A percentile compares a stretch with the other conserved stretches of the same genome.
Conservation (phyloP, 2,888 invertebrate genomes). For the Malacosoma neustria region DNA sequence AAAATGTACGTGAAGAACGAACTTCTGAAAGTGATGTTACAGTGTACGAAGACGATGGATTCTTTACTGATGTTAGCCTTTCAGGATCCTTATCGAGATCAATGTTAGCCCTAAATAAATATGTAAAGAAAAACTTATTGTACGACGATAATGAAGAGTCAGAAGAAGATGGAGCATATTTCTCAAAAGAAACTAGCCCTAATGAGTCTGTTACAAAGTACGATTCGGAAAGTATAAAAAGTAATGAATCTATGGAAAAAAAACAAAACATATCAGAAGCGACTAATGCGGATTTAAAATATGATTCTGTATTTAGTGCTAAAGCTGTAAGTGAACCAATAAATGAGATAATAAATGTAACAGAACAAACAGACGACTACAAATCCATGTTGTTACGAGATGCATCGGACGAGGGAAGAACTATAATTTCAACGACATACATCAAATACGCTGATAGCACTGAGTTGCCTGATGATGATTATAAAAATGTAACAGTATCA, state of each 20-base stretch:
- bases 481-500: conserved; percentile 11
- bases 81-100: conserved; percentile 56
- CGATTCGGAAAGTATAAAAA: conserved; percentile 50
- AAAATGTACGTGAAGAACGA: conserved; percentile 13
- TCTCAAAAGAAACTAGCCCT: conserved; percentile 61
- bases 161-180: conserved; percentile 48
- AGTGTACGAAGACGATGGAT: conserved; percentile 51
- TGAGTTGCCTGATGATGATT: background rate
- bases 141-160: conserved; percentile 42
- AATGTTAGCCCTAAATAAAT: conserved; percentile 54
- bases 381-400: conserved; percentile 44
- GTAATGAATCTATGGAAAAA: conserved; percentile 32
- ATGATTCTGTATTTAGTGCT: conserved; percentile 4
- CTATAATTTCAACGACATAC: background rate
- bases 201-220: conserved; percentile 48
- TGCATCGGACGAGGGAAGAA: conserved; percentile 8
- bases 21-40: conserved; percentile 18
- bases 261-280: conserved; percentile 3
- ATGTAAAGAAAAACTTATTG: conserved; percentile 57
- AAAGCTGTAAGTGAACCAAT: conserved; percentile 5
- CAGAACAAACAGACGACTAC: conserved; percentile 52
- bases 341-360: conserved; percentile 16
- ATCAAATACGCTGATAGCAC: background rate
- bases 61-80: conserved; percentile 49
- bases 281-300: conserved; percentile 5